Conservation (phyloP, 2,888 invertebrate genomes). For the Metopia argyrocephala region DNA sequence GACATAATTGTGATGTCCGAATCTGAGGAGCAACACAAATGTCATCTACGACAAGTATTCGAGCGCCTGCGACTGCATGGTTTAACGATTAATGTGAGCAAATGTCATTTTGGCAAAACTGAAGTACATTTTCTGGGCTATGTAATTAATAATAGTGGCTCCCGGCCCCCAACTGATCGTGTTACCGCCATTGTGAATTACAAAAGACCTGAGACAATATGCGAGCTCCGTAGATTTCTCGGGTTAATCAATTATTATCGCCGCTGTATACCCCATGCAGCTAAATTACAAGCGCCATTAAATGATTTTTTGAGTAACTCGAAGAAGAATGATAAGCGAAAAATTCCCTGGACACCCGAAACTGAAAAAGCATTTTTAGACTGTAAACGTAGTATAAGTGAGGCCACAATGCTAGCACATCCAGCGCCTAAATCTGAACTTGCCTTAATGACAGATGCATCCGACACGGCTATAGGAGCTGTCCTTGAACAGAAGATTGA, state of each 20-base stretch:
- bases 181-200: neutral
- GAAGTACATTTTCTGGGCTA: conserved; percentile 18
- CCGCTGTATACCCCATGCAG: conserved; percentile 38
- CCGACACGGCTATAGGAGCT: conserved; percentile 50
- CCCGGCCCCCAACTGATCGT: neutral
- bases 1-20: conserved; percentile 35
- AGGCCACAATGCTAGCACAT: conserved; percentile 8
- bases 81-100: conserved; percentile 27
- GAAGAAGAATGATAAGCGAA: conserved; percentile 20
- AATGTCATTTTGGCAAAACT: neutral
- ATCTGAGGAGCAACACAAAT: conserved; percentile 24
- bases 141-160: neutral
- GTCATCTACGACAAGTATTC: conserved; percentile 20
- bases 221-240: conserved; percentile 20
- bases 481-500: conserved; percentile 51
- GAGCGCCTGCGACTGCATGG: conserved; percentile 8
- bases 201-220: conserved; percentile 3
- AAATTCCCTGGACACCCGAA: neutral
- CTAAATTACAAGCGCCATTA: conserved; percentile 11
- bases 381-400: conserved; percentile 19
- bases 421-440: conserved; percentile 32
- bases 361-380: conserved; percentile 6
- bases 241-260: conserved; percentile 36
- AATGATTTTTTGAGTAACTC: conserved; percentile 9
- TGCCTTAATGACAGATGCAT: conserved; percentile 36